Evolutionary conservation across 1,140 invertebrate genomes (phyloP), one percentile per base, ranked within the genome.

Genomic region (Elymnias hypermnestra): DNA sequence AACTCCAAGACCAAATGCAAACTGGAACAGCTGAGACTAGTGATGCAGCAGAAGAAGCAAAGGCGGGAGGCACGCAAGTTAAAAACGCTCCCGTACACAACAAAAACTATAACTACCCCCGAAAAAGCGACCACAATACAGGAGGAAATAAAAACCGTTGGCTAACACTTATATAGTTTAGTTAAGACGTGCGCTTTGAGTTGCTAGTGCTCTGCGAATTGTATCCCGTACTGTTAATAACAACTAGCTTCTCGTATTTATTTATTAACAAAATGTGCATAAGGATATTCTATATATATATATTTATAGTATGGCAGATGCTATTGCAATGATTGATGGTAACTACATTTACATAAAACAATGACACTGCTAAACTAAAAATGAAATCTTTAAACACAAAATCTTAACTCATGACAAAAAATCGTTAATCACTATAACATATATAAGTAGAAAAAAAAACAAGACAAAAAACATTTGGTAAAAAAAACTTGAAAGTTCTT

Each of bases 21-120:
- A 77, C 89, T 97, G 81, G 92, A 95, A 66, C 93, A 94, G 40
- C 85, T 97, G 8, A 91, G 94, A 47, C 87, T 94, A 13, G 94
- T 97, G 18, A 94, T 97, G 94, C 94, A 95, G 57, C 94, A 97
- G 72, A 90, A 93, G 57, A 91, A 94, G 39, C 93, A 94, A 47
- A 89, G 93, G 41, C 89, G 95, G 19, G 91, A 92, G 71, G 94
- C 93, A 3, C 89, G 94, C 44, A 92, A 95, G 58, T 88, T 94
- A 3, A 91, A 93, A 54, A 88, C 89, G 1, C 83, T 91, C 5
- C 94, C 94, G 1, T 95, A 95, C 64, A 88, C 90, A 2, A 87
- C 70, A n/a, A 41, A 76, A 33, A 26, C 63, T 1, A 50, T 71
- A 10, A 29, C 64, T 0, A 43, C 69, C 0, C 58, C 69, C 1